A percentile compares a stretch with the other conserved stretches of the same genome.
Evolutionary conservation across 2,113 vertebrate species (phyloP).

Genomic region (Heterochromis multidens): DNA sequence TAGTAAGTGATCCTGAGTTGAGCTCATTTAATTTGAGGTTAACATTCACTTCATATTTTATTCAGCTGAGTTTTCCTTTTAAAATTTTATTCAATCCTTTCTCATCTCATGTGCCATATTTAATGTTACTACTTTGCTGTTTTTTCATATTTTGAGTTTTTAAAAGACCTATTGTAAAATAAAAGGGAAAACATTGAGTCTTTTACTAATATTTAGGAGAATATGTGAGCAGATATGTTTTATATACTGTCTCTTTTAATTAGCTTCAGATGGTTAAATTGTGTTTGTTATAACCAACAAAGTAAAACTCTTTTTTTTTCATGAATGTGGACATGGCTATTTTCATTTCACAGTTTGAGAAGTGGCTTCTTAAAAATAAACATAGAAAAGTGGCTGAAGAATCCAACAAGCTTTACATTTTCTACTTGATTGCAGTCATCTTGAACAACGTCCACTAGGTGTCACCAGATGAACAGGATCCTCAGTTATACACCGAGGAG

Average conservation of each 20-base stretch:
- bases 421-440: background rate
- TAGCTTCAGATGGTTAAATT: background rate
- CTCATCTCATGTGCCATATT: background rate
- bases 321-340: background rate
- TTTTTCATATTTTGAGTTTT: background rate
- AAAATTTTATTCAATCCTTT: background rate
- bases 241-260: background rate
- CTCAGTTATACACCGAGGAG: background rate
- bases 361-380: background rate
- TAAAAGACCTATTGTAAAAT: background rate
- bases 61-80: background rate
- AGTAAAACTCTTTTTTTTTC: background rate
- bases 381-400: background rate
- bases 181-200: background rate
- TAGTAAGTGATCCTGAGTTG: background rate
- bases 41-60: background rate
- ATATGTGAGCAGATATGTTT: background rate
- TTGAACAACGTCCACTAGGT: conserved; percentile 35
- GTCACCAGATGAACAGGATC: conserved; percentile 9
- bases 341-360: background rate
- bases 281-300: background rate
- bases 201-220: background rate
- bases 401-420: background rate
- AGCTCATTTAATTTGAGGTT: background rate
- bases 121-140: background rate